Base-by-base conservation (phyloP, 1,140 invertebrate species). In the Megalopta genalis region DNA sequence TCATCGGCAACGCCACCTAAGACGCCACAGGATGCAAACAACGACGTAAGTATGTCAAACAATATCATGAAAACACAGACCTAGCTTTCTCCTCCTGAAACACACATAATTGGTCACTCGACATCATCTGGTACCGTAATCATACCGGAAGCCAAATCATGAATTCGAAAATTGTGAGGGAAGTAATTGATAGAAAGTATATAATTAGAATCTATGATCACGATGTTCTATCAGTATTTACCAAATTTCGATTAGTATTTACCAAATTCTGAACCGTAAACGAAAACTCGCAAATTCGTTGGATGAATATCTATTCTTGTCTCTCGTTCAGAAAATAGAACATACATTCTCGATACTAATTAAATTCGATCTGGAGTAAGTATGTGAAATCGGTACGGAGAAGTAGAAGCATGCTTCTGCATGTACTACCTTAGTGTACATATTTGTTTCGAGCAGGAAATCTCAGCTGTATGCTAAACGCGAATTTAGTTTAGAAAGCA, bases 1-100 rank as follows among this genome's bases (percentile, higher is more conserved):
- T 92, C 91, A 79, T 86, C 88, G 84, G 86, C 89, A 67, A 89
- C 90, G 71, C 86, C 89, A 37, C 88, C 90, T 78, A 92, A 92
- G 88, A 90, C 90, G 76, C 90, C 90, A 46, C 87, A 89, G 89
- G 91, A 92, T 63, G 77, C 86, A 46, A 85, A 73, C 12, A 81
- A 88, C 71, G 79, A 90, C 85, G 91, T 92, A 88, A 92, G 91
- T 92, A 91, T 12, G 64, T 65, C 37, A 78, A 64, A 21, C 46
- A 73, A 72, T 71, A 63, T 76, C 73, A 78, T 21, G 25, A 76
- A 32, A 27, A 70, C 42, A 66, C 23, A 52, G 16, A 27, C n/a
- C n/a, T 23, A 84, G 46, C 71, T 73, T 49, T 27, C 59, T 23
- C 42, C 25, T 23, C 16, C 6, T 7, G 27, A 63, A 32, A 25